Percentiles rank a stretch among this genome's conserved stretches.
These are phyloP conservation scores for Agriopis leucophaearia DNA, from an alignment of 2,888 invertebrate genomes.

Conservation along the genomic window DNA sequence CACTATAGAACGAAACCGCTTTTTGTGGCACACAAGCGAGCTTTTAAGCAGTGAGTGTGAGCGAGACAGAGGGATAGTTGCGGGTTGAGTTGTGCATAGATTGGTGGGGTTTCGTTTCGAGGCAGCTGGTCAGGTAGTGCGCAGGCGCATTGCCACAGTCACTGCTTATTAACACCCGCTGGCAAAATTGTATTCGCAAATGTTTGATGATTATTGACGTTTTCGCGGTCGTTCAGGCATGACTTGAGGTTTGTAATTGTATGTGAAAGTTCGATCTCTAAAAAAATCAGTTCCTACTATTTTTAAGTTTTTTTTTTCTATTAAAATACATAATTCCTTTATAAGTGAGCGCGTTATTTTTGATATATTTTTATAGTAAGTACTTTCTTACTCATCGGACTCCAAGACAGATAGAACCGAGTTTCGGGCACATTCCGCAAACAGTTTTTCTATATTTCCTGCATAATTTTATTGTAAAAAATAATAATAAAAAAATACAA, in stretches of 20 bases:
- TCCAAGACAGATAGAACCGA: too few species aligned
- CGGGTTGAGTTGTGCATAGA: slow-evolving; percentile 72
- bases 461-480: too few species aligned
- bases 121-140: slow-evolving; percentile 85
- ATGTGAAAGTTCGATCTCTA: too few species aligned
- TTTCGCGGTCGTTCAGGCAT: slow-evolving; percentile 12
- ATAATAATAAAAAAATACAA: too few species aligned
- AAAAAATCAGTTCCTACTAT: too few species aligned
- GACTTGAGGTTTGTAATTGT: slow-evolving; percentile 11
- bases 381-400: too few species aligned
- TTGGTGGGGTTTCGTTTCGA: slow-evolving; percentile 77
- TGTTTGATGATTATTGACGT: slow-evolving; percentile 60
- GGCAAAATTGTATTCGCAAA: slow-evolving; percentile 74
- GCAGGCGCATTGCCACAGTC: slow-evolving; percentile 77
- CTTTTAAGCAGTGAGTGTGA: slow-evolving; percentile 73
- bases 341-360: too few species aligned
- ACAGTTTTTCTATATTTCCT: too few species aligned
- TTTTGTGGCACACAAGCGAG: slow-evolving; percentile 78
- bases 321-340: too few species aligned
- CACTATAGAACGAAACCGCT: slow-evolving; percentile 79
- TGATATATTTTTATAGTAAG: too few species aligned
- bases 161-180: slow-evolving; percentile 81
- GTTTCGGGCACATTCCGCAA: too few species aligned
- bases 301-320: too few species aligned
- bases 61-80: slow-evolving; percentile 73